These are phyloP conservation scores for Nothocercus julius DNA, from an alignment of 2,113 vertebrate species.

Conservation along the genomic window DNA sequence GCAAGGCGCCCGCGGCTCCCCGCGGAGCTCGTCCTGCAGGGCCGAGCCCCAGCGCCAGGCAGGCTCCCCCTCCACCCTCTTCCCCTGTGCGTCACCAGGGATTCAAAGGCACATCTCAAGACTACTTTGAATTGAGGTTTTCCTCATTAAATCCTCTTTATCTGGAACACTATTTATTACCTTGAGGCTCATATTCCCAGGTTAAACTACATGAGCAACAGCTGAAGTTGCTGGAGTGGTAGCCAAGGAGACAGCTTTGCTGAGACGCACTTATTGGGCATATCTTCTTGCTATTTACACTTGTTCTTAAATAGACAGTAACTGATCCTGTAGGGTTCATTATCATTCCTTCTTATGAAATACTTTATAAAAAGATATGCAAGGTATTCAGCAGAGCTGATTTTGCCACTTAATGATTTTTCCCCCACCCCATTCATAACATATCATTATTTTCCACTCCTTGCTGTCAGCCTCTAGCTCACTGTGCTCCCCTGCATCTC, in stretches of 20 bases:
- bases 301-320: background rate
- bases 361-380: background rate
- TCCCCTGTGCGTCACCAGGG: background rate
- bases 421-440: background rate
- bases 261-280: conserved; percentile 2
- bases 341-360: background rate
- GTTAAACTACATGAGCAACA: background rate
- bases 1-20: rapidly evolving
- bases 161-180: background rate
- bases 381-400: background rate
- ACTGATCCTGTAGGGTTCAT: background rate
- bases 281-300: background rate
- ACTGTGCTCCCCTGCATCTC: background rate
- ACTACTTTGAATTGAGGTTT: background rate
- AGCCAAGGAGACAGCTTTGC: conserved; percentile 4
- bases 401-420: background rate
- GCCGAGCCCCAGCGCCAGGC: background rate
- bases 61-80: background rate
- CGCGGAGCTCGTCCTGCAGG: background rate
- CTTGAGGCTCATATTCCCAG: background rate
- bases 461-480: background rate
- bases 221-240: background rate
- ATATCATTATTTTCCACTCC: background rate
- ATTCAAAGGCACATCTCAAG: background rate
- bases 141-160: background rate